phyloP scores from a whole-genome alignment of 1,140 invertebrate species.

The Drosophila parabipectinata region DNA sequence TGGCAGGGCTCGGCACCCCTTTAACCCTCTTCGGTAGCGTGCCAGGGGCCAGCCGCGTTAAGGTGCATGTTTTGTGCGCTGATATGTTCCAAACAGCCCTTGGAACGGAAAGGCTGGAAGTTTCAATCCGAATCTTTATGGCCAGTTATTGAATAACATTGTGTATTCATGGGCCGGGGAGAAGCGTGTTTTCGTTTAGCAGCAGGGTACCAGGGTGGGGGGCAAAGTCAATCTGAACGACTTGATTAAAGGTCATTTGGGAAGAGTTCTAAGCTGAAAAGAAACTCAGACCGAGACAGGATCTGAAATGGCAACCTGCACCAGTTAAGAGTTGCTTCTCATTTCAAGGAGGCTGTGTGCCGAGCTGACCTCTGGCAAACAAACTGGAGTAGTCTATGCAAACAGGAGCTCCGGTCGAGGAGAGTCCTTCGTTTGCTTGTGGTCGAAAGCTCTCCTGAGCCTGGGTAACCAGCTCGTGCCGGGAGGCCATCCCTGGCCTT shows the following conservation, averaged over 20 bases:
- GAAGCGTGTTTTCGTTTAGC: conserved; percentile 18
- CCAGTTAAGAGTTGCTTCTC: not conserved
- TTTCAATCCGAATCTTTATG: conserved; percentile 36
- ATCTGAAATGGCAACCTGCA: not conserved
- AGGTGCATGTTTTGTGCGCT: conserved; percentile 45
- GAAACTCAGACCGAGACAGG: conserved; percentile 1
- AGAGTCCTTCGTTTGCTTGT: conserved; percentile 20
- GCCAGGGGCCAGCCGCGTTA: conserved; percentile 52
- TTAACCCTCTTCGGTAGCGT: not conserved
- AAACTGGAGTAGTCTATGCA: conserved; percentile 15
- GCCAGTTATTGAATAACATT: conserved; percentile 65
- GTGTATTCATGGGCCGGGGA: conserved; percentile 69
- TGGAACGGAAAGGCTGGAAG: conserved; percentile 31
- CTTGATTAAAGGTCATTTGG: conserved; percentile 18
- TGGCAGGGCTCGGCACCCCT: conserved; percentile 62
- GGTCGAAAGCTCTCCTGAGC: conserved; percentile 3
- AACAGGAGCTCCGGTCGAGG: conserved; percentile 26
- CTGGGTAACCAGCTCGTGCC: conserved; percentile 34
- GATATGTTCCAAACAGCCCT: conserved; percentile 32
- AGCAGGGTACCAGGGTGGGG: conserved; percentile 3
- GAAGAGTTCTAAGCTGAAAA: not conserved
- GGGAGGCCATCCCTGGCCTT: conserved; percentile 60
- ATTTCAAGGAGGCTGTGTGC: not conserved
- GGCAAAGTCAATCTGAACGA: conserved; percentile 14
- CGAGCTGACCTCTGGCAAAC: conserved; percentile 19